Percentiles rank a stretch among this genome's conserved stretches.
phyloP scores from a whole-genome alignment of 1,140 invertebrate species.

The Apis mellifera region Amel_HAv3.1 CM009933.2:9934001-9934500 shows the following conservation, averaged over 20 bases:
- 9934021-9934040: constrained; percentile 51
- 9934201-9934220: background rate
- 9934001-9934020: constrained; percentile 64
- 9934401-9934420: constrained; percentile 65
- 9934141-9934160: constrained; percentile 72
- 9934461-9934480: constrained; percentile 74
- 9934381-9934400: constrained; percentile 76
- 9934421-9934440: constrained; percentile 71
- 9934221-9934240: background rate
- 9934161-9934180: constrained; percentile 16
- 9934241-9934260: constrained; percentile 25
- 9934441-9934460: constrained; percentile 74
- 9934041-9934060: constrained; percentile 66
- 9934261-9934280: constrained; percentile 67
- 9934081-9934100: constrained; percentile 66
- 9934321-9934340: constrained; percentile 70
- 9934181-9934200: background rate
- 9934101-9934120: constrained; percentile 66
- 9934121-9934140: constrained; percentile 72
- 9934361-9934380: constrained; percentile 68
- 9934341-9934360: constrained; percentile 66
- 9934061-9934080: constrained; percentile 76
- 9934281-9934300: constrained; percentile 69
- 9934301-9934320: constrained; percentile 75
- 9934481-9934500: constrained; percentile 71